Evolutionary conservation across 2,888 invertebrate genomes (phyloP), one percentile per base, ranked within the genome.

Genomic region (Leucania comma): DNA sequence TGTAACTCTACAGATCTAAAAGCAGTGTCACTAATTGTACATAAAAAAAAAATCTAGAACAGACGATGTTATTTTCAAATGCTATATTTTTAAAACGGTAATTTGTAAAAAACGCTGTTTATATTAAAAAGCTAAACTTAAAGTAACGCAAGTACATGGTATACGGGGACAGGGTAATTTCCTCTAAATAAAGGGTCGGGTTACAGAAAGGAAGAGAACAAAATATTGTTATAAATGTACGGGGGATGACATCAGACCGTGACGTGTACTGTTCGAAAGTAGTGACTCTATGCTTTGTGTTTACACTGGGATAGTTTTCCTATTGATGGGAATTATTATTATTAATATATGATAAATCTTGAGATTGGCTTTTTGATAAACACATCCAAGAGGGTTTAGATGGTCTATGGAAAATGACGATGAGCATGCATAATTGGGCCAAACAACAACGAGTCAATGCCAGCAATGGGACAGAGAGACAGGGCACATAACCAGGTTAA

Each of bases 161-260:
- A 75, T 50, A 78, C 65, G 56, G 29, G 66, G 80, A 81, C 85
- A 82, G 82, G 84, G 85, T 90, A 90, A 92, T 92, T 92, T 90
- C 90, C 90, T 90, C 83, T 82, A 86, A 89, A 88, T 89, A 89
- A 91, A 89, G 85, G 83, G 81, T 82, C 80, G 86, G 86, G 84
- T 85, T 85, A 86, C 87, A 84, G 86, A 86, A 85, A 89, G 89
- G 90, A 87, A 89, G 83, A 84, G 81, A 84, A 84, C 87, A 90
- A 90, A 92, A 92, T 90, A 89, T 90, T 90, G 90, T 91, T 92
- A 90, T 90, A 89, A 90, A 92, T 90, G 88, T 88, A 87, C 87
- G 81, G 80, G 81, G 81, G 79, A 84, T 68, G 88, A 85, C 87
- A 87, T 88, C 88, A 90, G 85, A 86, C 78, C 82, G 80, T 84